A percentile compares a stretch with the other conserved stretches of the same genome.
Conservation (phyloP, 2,888 invertebrate genomes). For the Lasiommata megera region DNA sequence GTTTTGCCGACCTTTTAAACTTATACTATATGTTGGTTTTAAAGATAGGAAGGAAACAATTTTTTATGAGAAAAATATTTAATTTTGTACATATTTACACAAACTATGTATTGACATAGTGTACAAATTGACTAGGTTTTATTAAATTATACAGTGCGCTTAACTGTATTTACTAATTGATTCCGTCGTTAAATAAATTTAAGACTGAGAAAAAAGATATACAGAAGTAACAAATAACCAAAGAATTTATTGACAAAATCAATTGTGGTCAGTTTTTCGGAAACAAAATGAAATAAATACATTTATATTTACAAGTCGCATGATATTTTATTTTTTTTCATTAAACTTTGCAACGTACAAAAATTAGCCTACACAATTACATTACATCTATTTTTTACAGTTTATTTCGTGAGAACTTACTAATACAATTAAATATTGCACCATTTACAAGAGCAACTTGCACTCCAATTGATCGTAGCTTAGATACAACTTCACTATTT, state of each 20-base stretch:
- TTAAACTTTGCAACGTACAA: conserved; percentile 24
- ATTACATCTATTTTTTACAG: conserved; percentile 14
- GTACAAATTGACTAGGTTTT: conserved; percentile 14
- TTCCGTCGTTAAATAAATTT: background rate
- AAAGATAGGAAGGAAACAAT: background rate
- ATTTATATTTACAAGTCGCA: conserved; percentile 3
- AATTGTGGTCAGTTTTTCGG: background rate
- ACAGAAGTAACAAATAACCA: background rate
- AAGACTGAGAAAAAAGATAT: background rate
- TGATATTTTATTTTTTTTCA: background rate
- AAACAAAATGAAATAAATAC: background rate
- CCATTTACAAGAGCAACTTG: conserved; percentile 7
- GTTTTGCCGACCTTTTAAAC: too few species aligned
- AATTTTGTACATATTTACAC: conserved; percentile 70
- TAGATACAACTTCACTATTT: background rate
- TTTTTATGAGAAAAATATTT: conserved; percentile 66
- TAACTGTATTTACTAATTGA: background rate
- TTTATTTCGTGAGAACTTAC: conserved; percentile 3
- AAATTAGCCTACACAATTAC: conserved; percentile 24
- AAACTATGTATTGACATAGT: conserved; percentile 9
- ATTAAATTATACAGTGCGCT: background rate
- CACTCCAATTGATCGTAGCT: background rate
- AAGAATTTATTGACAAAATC: background rate
- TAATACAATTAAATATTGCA: conserved; percentile 20
- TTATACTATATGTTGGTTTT: background rate